Evolutionary conservation across 1,140 invertebrate species (phyloP), one percentile per base, ranked within the genome.

Genomic region (Polyergus mexicanus): DNA sequence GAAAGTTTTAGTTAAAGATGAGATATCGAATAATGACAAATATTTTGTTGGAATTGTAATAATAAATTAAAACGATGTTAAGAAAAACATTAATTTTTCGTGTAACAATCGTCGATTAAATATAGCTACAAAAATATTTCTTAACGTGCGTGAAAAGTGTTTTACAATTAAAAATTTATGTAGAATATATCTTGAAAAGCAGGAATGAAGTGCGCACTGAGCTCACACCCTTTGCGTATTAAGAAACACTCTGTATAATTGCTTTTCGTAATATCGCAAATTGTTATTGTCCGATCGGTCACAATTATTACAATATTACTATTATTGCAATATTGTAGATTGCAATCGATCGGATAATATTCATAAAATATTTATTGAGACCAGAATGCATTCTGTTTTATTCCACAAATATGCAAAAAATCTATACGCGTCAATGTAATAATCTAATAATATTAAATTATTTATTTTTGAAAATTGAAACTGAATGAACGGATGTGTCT

Each of bases 311-410:
- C 58, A 63, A 44, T 63, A 22, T 35, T 38, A 2, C 35, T 66
- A 77, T 77, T 77, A 63, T 44, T 77, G 41, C 19, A 47, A 77
- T 77, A 44, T 16, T 51, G 11, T 35, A 68, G 41, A 78, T 78
- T 66, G 76, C 13, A n/a, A 66, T 76, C 44, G 62, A 78, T 78
- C 41, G 62, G 41, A 51, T 51, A 66, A 65, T 47, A 35, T 22
- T 78, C 41, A 25, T 78, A 35, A 78, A 78, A 51, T 78, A 78
- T 78, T 66, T 44, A 66, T 8, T 51, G 28, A n/a, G 28, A 54
- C 7, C 10, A 66, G 32, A 51, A 35, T 35, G 13, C 56, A 16
- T 51, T 19, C 8, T 28, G 22, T 32, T 76, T 63, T 63, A 38
- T 63, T 41, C 22, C 16, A 22, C 35, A 7, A 41, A 13, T 7